These are phyloP conservation scores for Benitochromis conjunctus DNA, from an alignment of 2,113 vertebrate genomes.

Conservation along the genomic window DNA sequence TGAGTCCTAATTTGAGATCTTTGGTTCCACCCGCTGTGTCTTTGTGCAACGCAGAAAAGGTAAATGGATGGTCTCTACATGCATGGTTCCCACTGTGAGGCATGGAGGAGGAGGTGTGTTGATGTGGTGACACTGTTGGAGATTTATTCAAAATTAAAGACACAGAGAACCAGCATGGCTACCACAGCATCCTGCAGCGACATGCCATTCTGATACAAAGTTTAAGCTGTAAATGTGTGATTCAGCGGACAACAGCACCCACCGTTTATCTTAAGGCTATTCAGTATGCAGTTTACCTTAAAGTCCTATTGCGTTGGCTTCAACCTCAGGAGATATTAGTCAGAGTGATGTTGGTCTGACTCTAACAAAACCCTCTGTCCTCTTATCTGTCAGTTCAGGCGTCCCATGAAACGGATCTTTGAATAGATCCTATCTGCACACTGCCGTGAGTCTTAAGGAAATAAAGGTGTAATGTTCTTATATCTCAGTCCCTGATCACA, in stretches of 20 bases:
- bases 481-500: slow-evolving; percentile 12
- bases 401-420: neutral
- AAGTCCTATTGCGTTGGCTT: neutral
- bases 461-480: neutral
- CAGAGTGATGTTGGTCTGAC: neutral
- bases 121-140: neutral
- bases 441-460: neutral
- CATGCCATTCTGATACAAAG: neutral
- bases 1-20: too few species aligned
- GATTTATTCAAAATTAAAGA: neutral
- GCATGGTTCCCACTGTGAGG: neutral
- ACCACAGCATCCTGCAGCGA: neutral
- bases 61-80: neutral
- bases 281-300: neutral
- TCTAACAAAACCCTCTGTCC: neutral
- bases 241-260: neutral
- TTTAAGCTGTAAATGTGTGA: neutral
- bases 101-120: neutral
- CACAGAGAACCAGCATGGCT: rapidly evolving
- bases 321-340: neutral
- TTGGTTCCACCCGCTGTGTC: too few species aligned
- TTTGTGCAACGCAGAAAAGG: too few species aligned
- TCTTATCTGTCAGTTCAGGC: neutral
- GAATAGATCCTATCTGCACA: neutral
- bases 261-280: rapidly evolving